Percentiles rank a stretch among this genome's conserved stretches.
phyloP scores from a whole-genome alignment of 1,140 invertebrate species.

The Littorina saxatilis region DNA sequence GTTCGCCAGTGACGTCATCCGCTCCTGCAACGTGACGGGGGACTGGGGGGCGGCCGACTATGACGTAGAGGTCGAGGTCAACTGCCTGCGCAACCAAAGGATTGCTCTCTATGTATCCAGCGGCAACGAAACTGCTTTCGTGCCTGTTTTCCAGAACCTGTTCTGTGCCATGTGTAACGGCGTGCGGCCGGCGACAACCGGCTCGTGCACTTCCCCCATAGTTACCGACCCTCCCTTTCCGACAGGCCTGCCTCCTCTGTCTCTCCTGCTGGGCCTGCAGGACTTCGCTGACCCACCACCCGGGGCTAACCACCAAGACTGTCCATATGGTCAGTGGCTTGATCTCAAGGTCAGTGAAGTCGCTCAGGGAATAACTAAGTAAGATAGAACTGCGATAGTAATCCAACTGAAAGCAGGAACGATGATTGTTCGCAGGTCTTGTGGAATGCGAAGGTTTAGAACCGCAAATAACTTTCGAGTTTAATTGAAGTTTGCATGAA shows the following conservation, averaged over 20 bases:
- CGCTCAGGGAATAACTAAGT: too few relatives aligned
- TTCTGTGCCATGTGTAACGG: slow-evolving; percentile 7
- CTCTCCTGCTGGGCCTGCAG: neutral
- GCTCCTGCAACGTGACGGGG: neutral
- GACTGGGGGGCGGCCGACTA: neutral
- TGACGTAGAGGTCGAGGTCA: neutral
- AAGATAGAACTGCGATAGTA: too few relatives aligned
- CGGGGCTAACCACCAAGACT: neutral
- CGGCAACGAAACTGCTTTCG: neutral
- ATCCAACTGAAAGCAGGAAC: too few relatives aligned
- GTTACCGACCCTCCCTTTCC: too few relatives aligned
- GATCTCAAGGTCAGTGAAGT: neutral
- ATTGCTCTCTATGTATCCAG: neutral
- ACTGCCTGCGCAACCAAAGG: neutral
- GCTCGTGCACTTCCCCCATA: too few relatives aligned
- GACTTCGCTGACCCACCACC: neutral
- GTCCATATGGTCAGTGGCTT: neutral
- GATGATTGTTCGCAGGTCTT: too few relatives aligned
- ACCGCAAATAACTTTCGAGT: too few relatives aligned
- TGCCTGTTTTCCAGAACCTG: slow-evolving; percentile 13
- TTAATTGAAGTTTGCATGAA: too few relatives aligned
- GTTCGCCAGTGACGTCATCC: neutral
- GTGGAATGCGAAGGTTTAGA: too few relatives aligned
- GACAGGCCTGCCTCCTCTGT: neutral
- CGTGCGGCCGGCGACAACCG: neutral